Evolutionary conservation across 2,797 vertebrate genomes (phyloP), one percentile per base, ranked within the genome.

Genomic region (Fundulus diaphanus): DNA sequence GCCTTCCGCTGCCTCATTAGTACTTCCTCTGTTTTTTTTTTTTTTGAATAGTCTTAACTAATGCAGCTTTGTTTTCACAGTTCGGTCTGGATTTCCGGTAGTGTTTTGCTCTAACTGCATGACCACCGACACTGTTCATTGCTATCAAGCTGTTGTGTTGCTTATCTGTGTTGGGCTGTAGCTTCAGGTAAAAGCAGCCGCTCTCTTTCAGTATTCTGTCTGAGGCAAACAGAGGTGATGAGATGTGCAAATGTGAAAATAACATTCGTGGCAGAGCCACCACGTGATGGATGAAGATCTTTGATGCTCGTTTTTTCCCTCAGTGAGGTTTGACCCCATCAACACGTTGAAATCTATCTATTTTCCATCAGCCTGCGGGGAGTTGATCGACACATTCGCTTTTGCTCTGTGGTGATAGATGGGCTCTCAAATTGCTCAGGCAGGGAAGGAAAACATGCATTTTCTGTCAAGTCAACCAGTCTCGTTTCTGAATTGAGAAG

Each of bases 401-500:
- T 74, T 68, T 84, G 71, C 87, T 57, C 27, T 54, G 52, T n/a
- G 27, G 52, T 27, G n/a, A 27, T 74, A 80, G 54, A 85, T 87
- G 40, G 73, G 61, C 66, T 78, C n/a, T 80, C 52, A 5, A n/a
- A 42, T 35, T 52, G 33, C 46, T 65, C 2, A 61, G n/a, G 49
- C 33, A 33, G 46, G 70, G 24, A 15, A 31, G 20, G 22, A 51
- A 46, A 29, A 46, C 31, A 20, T 15, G 5, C 82, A 87, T 77
- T 84, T 88, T 22, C 73, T 66, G 76, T 72, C 66, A 77, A 87
- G 73, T 77, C 70, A 87, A 91, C 80, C 72, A 76, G 82, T 74
- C 31, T 81, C 77, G 13, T 33, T 68, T 72, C 46, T 83, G 74
- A 76, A 88, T 85, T 88, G 80, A 91, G 71, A 88, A 87, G 75